These are phyloP conservation scores for Lithophane socia DNA, from an alignment of 2,888 invertebrate genomes.

Conservation along the genomic window DNA sequence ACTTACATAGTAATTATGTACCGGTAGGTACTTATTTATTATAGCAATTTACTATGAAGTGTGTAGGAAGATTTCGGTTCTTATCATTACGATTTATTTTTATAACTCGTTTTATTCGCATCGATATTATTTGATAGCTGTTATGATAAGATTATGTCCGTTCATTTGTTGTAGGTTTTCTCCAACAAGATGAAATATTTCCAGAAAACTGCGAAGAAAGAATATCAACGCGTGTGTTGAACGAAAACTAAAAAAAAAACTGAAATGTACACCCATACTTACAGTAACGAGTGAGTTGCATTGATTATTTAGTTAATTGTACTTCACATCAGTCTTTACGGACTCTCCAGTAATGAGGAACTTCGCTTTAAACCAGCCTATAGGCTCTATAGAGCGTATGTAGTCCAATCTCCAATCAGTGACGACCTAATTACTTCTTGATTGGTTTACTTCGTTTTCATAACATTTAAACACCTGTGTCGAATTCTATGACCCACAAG, in stretches of 20 bases:
- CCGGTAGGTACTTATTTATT: conserved; percentile 2
- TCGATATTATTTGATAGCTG: background rate
- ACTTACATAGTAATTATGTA: conserved; percentile 13
- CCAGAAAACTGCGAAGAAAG: background rate
- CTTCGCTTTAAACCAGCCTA: background rate
- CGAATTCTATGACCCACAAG: background rate
- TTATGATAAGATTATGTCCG: background rate
- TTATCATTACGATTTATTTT: background rate
- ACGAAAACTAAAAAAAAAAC: background rate
- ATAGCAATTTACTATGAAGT: conserved; percentile 16
- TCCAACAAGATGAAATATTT: background rate
- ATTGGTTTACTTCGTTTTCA: conserved; percentile 9
- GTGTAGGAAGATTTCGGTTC: conserved; percentile 10
- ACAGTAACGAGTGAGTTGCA: background rate
- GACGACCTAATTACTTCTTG: conserved; percentile 6
- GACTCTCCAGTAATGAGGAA: background rate
- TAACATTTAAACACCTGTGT: conserved; percentile 14
- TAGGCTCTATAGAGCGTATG: background rate
- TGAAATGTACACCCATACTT: no score
- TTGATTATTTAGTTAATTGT: background rate
- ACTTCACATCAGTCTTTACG: background rate
- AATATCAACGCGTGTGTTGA: background rate
- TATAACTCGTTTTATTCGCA: background rate
- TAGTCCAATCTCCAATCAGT: conserved; percentile 13
- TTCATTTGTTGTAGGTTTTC: background rate